phyloP scores from a whole-genome alignment of 1,140 invertebrate species.

The Cydia strobilella region DNA sequence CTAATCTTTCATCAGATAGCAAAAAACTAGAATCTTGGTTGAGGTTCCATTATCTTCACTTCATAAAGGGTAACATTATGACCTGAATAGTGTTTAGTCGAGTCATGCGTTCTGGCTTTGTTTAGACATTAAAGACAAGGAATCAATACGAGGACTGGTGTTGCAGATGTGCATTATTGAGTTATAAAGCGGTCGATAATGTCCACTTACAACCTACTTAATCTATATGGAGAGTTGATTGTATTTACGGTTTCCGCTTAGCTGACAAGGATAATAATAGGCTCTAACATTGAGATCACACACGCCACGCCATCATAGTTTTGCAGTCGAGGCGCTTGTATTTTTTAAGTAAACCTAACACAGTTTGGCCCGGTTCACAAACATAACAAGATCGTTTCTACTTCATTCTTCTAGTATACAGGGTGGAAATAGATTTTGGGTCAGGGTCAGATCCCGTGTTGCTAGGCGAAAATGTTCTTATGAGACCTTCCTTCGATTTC shows the following conservation, averaged over 20 bases:
- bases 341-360: too few relatives aligned
- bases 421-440: too few relatives aligned
- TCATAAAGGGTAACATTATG: neutral
- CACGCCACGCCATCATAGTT: too few relatives aligned
- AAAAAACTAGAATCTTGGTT: neutral
- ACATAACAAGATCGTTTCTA: too few relatives aligned
- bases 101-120: neutral
- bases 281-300: neutral
- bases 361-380: too few relatives aligned
- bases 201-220: constrained; percentile 3
- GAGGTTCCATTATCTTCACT: neutral
- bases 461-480: too few relatives aligned
- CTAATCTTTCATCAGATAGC: constrained; percentile 7
- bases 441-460: too few relatives aligned
- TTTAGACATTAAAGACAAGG: neutral
- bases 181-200: constrained; percentile 1
- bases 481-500: too few relatives aligned
- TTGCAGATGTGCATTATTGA: constrained; percentile 8
- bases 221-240: neutral
- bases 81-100: constrained; percentile 1
- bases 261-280: neutral
- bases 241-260: neutral
- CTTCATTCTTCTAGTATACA: too few relatives aligned
- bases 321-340: too few relatives aligned
- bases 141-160: neutral